phyloP scores from a whole-genome alignment of 2,888 invertebrate genomes.

The Hetaerina titia region DNA sequence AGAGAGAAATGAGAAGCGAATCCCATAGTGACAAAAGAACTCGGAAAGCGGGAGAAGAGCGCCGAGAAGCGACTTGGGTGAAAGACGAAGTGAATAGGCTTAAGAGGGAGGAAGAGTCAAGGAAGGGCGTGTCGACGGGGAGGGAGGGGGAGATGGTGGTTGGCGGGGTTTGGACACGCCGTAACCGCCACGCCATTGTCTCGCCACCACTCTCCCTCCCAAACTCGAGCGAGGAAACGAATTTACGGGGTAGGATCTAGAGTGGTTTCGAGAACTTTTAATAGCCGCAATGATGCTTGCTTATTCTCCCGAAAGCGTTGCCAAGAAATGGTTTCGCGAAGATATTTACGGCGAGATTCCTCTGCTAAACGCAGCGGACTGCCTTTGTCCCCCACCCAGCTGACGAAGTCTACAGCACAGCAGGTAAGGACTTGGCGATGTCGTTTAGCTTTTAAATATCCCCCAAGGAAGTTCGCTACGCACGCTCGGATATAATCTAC shows the following conservation, averaged over 20 bases:
- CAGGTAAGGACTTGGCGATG: background rate
- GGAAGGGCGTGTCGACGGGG: background rate
- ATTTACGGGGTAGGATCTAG: background rate
- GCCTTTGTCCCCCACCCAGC: background rate
- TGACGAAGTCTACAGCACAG: background rate
- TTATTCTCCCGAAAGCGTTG: slow-evolving; percentile 26
- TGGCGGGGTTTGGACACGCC: background rate
- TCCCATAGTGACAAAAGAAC: background rate
- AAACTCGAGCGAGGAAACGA: background rate
- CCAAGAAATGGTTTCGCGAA: background rate
- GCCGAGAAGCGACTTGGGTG: background rate
- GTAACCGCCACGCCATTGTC: slow-evolving; percentile 25
- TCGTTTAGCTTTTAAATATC: background rate
- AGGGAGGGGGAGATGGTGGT: background rate
- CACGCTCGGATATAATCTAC: background rate
- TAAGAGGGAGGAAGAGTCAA: background rate
- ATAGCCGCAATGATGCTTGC: slow-evolving; percentile 22
- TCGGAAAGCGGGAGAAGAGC: background rate
- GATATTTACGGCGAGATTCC: slow-evolving; percentile 19
- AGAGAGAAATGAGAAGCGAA: background rate
- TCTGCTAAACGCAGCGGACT: background rate
- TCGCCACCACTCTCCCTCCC: background rate
- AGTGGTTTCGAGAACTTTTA: slow-evolving; percentile 24
- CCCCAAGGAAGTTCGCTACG: background rate
- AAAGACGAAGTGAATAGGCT: background rate